These are phyloP conservation scores for Amphilophus citrinellus DNA, from an alignment of 2,113 vertebrate species.

Conservation along the genomic window DNA sequence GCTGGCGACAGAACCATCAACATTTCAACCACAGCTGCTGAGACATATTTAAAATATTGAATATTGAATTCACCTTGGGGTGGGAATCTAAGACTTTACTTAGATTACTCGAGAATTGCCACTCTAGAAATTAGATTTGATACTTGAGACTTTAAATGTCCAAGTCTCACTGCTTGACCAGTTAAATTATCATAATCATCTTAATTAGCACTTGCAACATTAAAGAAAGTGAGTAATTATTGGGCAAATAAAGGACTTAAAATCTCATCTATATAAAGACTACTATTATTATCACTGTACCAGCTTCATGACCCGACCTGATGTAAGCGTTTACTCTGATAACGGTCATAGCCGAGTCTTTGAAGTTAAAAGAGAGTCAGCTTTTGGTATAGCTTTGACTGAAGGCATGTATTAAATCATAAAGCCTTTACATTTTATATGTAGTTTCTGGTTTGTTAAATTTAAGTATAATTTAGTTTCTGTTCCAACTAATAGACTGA, in stretches of 20 bases:
- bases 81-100: background rate
- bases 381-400: background rate
- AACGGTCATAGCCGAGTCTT: background rate
- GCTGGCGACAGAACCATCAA: background rate
- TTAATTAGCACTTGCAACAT: background rate
- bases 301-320: background rate
- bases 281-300: background rate
- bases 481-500: background rate
- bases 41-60: background rate
- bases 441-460: constrained; percentile 5
- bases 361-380: background rate
- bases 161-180: background rate
- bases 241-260: background rate
- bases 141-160: background rate
- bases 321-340: constrained; percentile 7
- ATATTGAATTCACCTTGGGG: too few relatives aligned
- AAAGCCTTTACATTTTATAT: constrained; percentile 35
- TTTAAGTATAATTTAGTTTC: constrained; percentile 5
- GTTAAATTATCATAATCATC: background rate
- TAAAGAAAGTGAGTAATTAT: background rate
- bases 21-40: background rate
- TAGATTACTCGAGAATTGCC: background rate
- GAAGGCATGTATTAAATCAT: constrained; percentile 11
- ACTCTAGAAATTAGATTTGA: background rate
- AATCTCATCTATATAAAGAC: background rate